Conservation (phyloP, 2,113 vertebrate genomes). For the Tachysurus vachellii region DNA sequence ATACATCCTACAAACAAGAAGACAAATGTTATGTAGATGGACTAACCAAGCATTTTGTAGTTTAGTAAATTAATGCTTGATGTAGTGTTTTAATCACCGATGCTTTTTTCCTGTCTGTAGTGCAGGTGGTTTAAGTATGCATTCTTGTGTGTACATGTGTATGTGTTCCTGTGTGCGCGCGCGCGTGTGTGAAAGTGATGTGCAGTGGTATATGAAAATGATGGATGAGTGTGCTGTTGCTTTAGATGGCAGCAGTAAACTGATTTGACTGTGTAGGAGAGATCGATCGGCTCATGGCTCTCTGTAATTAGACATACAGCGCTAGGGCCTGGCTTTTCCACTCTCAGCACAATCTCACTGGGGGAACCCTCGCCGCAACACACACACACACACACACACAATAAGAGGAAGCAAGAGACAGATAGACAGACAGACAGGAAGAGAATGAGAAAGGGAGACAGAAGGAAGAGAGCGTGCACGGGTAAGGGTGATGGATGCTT, state of each 20-base stretch:
- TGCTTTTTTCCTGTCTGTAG: slow-evolving; percentile 5
- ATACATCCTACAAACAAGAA: background rate
- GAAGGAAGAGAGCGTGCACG: background rate
- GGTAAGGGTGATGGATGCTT: background rate
- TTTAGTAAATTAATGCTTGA: background rate
- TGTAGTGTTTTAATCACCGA: background rate
- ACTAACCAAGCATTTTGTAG: background rate
- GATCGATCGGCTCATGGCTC: slow-evolving; percentile 75
- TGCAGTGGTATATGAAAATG: slow-evolving; percentile 74
- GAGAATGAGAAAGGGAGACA: background rate
- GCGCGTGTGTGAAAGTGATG: slow-evolving; percentile 25
- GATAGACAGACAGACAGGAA: background rate
- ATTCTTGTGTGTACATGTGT: slow-evolving; percentile 1
- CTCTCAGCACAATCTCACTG: slow-evolving; percentile 59
- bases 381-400: slow-evolving; percentile 29
- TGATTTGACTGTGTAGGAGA: slow-evolving; percentile 76
- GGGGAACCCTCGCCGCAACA: slow-evolving; percentile 52
- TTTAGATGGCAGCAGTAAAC: slow-evolving; percentile 81
- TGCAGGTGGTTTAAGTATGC: slow-evolving; percentile 1
- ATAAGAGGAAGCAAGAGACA: background rate
- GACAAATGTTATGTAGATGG: background rate
- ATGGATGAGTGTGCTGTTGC: slow-evolving; percentile 74
- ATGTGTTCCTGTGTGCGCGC: slow-evolving; percentile 24
- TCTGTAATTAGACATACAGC: slow-evolving; percentile 61
- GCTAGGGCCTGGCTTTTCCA: slow-evolving; percentile 51